These are phyloP conservation scores for Oscheius sp. DNA, from an alignment of 2,888 invertebrate genomes.

Conservation along the genomic window DNA sequence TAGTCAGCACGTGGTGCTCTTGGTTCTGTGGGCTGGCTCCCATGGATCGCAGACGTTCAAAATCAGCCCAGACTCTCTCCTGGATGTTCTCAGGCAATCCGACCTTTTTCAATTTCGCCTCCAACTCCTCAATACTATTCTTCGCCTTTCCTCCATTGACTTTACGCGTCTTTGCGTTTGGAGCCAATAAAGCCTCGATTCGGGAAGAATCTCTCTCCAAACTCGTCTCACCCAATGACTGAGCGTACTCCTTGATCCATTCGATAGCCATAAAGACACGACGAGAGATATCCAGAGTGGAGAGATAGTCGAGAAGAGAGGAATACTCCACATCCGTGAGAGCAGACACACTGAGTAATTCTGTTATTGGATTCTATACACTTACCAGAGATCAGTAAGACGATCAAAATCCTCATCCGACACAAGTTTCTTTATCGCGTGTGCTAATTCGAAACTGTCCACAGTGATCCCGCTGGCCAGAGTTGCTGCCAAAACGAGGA, in stretches of 20 bases:
- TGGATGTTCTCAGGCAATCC: slow-evolving; percentile 28
- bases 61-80: slow-evolving; percentile 35
- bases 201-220: slow-evolving; percentile 8
- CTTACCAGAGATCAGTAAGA: slow-evolving; percentile 47
- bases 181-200: slow-evolving; percentile 24
- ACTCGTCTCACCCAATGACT: background rate
- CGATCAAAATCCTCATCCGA: slow-evolving; percentile 44
- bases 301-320: slow-evolving; percentile 54
- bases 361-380: background rate
- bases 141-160: slow-evolving; percentile 12
- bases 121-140: slow-evolving; percentile 33
- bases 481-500: slow-evolving; percentile 7
- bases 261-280: slow-evolving; percentile 53
- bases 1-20: slow-evolving; percentile 74
- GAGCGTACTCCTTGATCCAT: slow-evolving; percentile 47
- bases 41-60: slow-evolving; percentile 29
- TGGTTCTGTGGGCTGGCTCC: slow-evolving; percentile 32
- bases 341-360: slow-evolving; percentile 33
- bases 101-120: slow-evolving; percentile 27
- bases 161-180: background rate
- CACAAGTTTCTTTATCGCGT: slow-evolving; percentile 38
- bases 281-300: slow-evolving; percentile 45
- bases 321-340: slow-evolving; percentile 43
- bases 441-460: slow-evolving; percentile 28
- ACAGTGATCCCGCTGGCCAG: slow-evolving; percentile 13